Evolutionary conservation across 1,140 invertebrate genomes (phyloP).

Genomic region (Lucilia cuprina): DNA sequence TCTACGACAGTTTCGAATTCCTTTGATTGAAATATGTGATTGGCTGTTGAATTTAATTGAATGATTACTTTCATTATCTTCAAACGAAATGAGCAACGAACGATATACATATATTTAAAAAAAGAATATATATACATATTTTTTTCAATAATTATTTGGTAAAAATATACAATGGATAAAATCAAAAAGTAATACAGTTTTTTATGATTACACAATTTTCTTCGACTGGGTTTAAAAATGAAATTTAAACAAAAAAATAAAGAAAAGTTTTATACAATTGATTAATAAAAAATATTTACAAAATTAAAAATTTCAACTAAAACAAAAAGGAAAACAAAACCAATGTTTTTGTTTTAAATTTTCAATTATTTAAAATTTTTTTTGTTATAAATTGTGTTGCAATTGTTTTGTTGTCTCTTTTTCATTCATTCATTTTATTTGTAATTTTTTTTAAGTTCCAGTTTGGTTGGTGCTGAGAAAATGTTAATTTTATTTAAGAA

Average conservation of each 20-base stretch:
- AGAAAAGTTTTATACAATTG: not conserved
- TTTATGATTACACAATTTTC: not conserved
- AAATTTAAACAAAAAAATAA: not conserved
- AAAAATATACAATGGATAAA: slow-evolving; percentile 51
- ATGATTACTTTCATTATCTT: too few relatives aligned
- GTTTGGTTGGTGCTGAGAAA: too few relatives aligned
- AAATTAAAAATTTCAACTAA: not conserved
- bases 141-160: slow-evolving; percentile 16
- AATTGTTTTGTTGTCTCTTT: not conserved
- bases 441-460: too few relatives aligned
- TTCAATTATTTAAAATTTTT: too few relatives aligned
- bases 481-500: slow-evolving; percentile 14
- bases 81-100: too few relatives aligned
- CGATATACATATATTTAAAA: too few relatives aligned
- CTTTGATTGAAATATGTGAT: too few relatives aligned
- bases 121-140: not conserved
- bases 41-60: too few relatives aligned
- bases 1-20: too few relatives aligned
- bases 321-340: not conserved
- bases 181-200: slow-evolving; percentile 60
- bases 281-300: not conserved
- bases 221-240: not conserved
- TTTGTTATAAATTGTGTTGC: too few relatives aligned
- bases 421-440: slow-evolving; percentile 31
- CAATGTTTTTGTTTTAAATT: slow-evolving; percentile 2